Evolutionary conservation across 2,888 invertebrate species (phyloP), one percentile per base, ranked within the genome.

Genomic region (Stenoptilia bipunctidactyla): DNA sequence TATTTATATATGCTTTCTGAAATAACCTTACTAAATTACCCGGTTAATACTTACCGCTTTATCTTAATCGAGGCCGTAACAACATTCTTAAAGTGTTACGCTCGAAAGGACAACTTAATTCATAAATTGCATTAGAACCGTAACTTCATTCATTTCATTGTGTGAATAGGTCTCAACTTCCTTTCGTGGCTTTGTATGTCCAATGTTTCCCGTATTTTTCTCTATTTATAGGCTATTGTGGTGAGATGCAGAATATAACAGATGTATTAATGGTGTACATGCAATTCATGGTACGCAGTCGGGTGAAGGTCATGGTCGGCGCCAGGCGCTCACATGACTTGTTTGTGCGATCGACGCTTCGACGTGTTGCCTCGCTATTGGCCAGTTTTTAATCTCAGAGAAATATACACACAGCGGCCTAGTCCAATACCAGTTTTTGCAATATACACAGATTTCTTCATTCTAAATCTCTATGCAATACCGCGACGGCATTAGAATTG

Each of bases 281-380:
- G 58, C 58, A 56, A 59, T 57, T 53, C 54, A 50, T 34, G 53
- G 47, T 52, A 49, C 53, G 49, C 52, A 45, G 41, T 36, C 36
- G 45, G 48, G 62, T 66, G 75, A 77, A 77, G 79, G 77, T 75
- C 75, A 76, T 53, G 75, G 71, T 55, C 60, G 57, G 62, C 53
- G 52, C 56, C 57, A 52, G 51, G 52, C 52, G 54, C 65, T 74
- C 70, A 72, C 71, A 72, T 70, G 71, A 75, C 68, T 68, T 48
- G 64, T 58, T 56, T 56, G 62, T 55, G 48, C 48, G 52, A 45
- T 44, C 40, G 40, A 41, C 38, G 40, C 42, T 45, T 35, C 44
- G 44, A 56, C 71, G 73, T 71, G 69, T 58, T 52, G 61, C 52
- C 51, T 48, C 55, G 63, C 59, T 47, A 74, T 74, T 73, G 73